phyloP scores from a whole-genome alignment of 2,888 invertebrate species.

The Vesta saturnalis region DNA sequence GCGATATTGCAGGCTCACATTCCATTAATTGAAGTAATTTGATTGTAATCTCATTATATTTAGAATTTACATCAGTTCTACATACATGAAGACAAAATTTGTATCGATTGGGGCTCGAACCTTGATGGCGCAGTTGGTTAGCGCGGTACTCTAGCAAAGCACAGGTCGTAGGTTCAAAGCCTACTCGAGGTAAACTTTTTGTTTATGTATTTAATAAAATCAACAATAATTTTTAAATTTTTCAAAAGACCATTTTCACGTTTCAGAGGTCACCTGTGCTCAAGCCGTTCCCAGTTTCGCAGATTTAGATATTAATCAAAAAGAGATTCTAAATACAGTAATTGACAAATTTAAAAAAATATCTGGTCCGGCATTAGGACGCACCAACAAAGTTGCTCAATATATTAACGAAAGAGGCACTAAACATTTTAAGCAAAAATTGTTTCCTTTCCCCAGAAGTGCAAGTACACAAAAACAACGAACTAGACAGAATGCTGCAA shows the following conservation, averaged over 20 bases:
- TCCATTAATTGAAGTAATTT: too few species aligned
- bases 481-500: slow-evolving; percentile 2
- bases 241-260: background rate
- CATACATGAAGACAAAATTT: too few species aligned
- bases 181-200: too few species aligned
- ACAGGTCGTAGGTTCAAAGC: too few species aligned
- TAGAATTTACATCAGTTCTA: too few species aligned
- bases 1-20: too few species aligned
- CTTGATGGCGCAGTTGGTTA: too few species aligned
- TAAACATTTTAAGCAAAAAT: slow-evolving; percentile 7
- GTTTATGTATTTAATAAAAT: too few species aligned
- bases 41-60: too few species aligned
- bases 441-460: background rate
- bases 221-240: too few species aligned
- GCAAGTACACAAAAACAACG: background rate
- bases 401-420: background rate
- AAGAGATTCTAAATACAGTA: background rate
- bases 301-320: slow-evolving; percentile 9
- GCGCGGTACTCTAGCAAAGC: too few species aligned
- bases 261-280: background rate
- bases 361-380: background rate
- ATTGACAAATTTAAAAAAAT: background rate
- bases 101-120: too few species aligned
- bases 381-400: background rate
- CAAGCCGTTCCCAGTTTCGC: background rate